A percentile compares a stretch with the other conserved stretches of the same genome.
phyloP scores from a whole-genome alignment of 2,113 vertebrate genomes.

The Aythya baeri region DNA sequence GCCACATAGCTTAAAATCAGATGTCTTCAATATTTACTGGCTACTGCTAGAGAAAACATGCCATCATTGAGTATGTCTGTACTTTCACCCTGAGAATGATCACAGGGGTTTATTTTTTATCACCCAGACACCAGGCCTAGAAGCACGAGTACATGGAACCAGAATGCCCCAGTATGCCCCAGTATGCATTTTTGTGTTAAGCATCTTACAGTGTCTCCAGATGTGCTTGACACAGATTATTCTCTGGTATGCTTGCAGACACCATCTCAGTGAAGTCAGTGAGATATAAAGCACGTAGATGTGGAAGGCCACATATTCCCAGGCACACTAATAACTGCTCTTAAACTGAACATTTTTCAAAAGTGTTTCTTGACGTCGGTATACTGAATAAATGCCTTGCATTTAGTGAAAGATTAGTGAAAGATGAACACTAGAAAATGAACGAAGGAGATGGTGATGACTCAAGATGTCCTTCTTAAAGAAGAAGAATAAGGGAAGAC shows the following conservation, averaged over 20 bases:
- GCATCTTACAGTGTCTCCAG: neutral
- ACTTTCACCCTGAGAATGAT: neutral
- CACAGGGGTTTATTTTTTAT: neutral
- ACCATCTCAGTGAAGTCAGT: neutral
- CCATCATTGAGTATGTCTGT: neutral
- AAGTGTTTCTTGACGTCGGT: neutral
- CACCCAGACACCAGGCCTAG: neutral
- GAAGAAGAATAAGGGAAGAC: neutral
- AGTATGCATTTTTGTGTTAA: neutral
- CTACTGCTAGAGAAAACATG: neutral
- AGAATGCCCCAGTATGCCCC: neutral
- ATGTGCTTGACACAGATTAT: neutral
- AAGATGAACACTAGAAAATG: neutral
- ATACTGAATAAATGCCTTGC: neutral
- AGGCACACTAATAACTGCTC: neutral
- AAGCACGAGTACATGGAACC: neutral
- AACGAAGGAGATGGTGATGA: neutral
- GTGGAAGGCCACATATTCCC: neutral
- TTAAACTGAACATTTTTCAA: neutral
- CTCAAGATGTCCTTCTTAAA: neutral
- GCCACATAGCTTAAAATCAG: neutral
- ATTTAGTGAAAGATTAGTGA: neutral
- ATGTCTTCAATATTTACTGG: neutral
- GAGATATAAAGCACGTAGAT: neutral
- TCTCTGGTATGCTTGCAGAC: neutral